Percentiles rank a stretch among this genome's conserved stretches.
Evolutionary conservation across 1,140 invertebrate genomes (phyloP).

Genomic region (Diplogasteroides magnus): DNA sequence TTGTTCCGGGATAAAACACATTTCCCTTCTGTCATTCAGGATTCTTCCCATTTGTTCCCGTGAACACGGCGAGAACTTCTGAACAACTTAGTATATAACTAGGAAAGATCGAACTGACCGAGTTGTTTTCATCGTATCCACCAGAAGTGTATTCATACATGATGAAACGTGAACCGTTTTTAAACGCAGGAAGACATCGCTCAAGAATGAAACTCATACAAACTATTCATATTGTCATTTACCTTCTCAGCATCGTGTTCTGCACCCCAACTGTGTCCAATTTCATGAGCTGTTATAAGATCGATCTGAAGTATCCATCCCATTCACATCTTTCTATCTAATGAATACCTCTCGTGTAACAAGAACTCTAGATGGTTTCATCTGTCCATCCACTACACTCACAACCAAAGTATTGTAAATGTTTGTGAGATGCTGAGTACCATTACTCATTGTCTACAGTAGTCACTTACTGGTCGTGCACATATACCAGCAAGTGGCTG

Average conservation of each 20-base stretch:
- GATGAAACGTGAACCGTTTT: conserved; percentile 22
- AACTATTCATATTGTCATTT: conserved; percentile 1
- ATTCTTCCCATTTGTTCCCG: background rate
- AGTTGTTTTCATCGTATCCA: conserved; percentile 29
- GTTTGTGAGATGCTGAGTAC: no score
- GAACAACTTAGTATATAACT: background rate
- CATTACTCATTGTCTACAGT: no score
- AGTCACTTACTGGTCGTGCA: no score
- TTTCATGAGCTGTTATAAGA: conserved; percentile 3
- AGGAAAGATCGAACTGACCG: conserved; percentile 10
- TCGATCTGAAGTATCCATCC: conserved; percentile 17
- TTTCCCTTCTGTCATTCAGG: background rate
- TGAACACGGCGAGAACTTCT: background rate
- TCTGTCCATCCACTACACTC: background rate
- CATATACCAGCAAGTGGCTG: no score
- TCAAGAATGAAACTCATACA: background rate
- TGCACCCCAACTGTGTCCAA: conserved; percentile 26
- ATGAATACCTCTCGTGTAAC: background rate
- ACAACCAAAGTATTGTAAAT: conserved; percentile 6
- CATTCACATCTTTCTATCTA: conserved; percentile 1
- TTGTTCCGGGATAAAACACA: background rate
- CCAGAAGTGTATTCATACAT: conserved; percentile 20
- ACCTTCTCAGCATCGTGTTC: conserved; percentile 17
- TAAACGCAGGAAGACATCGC: conserved; percentile 14
- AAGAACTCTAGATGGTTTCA: background rate